A percentile compares a stretch with the other conserved stretches of the same genome.
These are phyloP conservation scores for Caenorhabditis uteleia DNA, from an alignment of 2,888 invertebrate species.

Conservation along the genomic window DNA sequence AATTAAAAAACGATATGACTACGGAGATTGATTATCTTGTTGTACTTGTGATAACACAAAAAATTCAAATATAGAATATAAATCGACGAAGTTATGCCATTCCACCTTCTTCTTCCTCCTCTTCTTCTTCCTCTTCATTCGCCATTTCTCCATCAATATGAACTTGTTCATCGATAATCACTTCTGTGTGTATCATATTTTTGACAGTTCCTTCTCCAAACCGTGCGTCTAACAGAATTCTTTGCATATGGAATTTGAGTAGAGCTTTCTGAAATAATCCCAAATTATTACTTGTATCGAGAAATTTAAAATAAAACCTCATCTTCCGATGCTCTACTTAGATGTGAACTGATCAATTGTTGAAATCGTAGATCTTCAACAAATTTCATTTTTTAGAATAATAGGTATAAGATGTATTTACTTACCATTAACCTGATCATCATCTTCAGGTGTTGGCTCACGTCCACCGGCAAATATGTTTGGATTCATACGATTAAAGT, in stretches of 20 bases:
- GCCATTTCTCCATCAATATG: background rate
- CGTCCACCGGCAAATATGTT: too few relatives aligned
- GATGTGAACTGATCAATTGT: constrained; percentile 51
- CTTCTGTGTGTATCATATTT: constrained; percentile 3
- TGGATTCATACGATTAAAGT: too few relatives aligned
- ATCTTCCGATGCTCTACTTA: constrained; percentile 53
- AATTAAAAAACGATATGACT: too few relatives aligned
- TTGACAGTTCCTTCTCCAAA: constrained; percentile 47
- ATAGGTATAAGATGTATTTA: too few relatives aligned
- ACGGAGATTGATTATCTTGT: too few relatives aligned
- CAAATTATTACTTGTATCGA: background rate
- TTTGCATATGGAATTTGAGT: constrained; percentile 60
- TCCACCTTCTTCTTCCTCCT: constrained; percentile 19
- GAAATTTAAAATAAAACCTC: constrained; percentile 40
- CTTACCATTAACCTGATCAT: too few relatives aligned
- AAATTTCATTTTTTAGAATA: constrained; percentile 41
- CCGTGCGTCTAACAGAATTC: constrained; percentile 58
- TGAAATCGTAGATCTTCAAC: constrained; percentile 55
- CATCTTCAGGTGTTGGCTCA: too few relatives aligned
- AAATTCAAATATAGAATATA: too few relatives aligned
- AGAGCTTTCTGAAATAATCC: constrained; percentile 55
- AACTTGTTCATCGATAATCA: constrained; percentile 3
- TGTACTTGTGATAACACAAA: too few relatives aligned
- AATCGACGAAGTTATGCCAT: too few relatives aligned
- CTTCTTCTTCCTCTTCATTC: background rate